Conservation (phyloP, 2,888 invertebrate species). For the Bombylius discolor region DNA sequence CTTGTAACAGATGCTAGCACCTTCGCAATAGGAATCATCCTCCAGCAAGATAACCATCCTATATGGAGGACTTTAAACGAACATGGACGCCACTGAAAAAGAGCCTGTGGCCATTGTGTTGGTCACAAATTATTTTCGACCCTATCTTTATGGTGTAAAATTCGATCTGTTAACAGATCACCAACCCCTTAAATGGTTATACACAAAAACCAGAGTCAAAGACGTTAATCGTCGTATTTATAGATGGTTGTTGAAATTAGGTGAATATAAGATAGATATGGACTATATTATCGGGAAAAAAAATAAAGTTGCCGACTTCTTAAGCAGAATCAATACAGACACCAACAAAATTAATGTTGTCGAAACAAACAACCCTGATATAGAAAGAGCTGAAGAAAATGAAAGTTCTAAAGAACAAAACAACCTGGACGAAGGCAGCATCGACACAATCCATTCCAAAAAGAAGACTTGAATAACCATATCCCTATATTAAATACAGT, state of each 20-base stretch:
- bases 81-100: conserved; percentile 5
- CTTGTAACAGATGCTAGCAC: conserved; percentile 4
- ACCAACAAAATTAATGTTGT: conserved; percentile 6
- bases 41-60: not conserved
- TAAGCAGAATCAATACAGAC: conserved; percentile 12
- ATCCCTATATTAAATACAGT: conserved; percentile 13
- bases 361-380: not conserved
- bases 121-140: conserved; percentile 4
- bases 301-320: conserved; percentile 13
- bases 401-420: not conserved
- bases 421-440: not conserved
- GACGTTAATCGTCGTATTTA: not conserved
- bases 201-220: not conserved
- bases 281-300: conserved; percentile 12
- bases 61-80: conserved; percentile 2
- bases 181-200: not conserved
- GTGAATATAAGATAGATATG: conserved; percentile 9
- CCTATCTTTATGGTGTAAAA: not conserved
- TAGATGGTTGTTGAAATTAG: not conserved
- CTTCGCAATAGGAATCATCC: not conserved
- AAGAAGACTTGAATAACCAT: conserved; percentile 13
- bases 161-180: conserved; percentile 10
- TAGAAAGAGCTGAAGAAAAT: not conserved
- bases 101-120: conserved; percentile 3
- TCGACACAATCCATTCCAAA: conserved; percentile 10